Evolutionary conservation across 2,797 vertebrate species (phyloP).

Genomic region (Ataeniobius toweri): DNA sequence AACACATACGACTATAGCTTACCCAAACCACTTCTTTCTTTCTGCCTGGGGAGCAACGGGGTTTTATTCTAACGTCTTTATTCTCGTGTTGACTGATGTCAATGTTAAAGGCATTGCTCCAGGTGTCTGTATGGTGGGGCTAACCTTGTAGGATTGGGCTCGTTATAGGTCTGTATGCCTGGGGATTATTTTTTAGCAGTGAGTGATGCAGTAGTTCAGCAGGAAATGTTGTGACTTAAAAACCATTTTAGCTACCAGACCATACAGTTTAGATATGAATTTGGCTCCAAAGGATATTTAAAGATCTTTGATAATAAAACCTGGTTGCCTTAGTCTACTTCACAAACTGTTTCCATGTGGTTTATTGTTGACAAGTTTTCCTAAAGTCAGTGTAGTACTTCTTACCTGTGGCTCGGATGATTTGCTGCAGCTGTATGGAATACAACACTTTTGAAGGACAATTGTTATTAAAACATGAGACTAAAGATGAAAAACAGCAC

Average conservation of each 20-base stretch:
- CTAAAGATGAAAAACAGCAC: not conserved
- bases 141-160: too few relatives aligned
- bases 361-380: not conserved
- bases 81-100: not conserved
- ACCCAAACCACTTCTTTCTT: not conserved
- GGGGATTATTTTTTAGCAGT: not conserved
- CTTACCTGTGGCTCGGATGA: too few relatives aligned
- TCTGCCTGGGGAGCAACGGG: not conserved
- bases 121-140: too few relatives aligned
- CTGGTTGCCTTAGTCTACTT: not conserved
- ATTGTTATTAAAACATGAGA: not conserved
- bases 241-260: not conserved
- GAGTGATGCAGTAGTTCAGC: not conserved
- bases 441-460: not conserved
- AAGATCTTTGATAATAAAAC: not conserved
- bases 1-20: not conserved
- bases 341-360: not conserved
- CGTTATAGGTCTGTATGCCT: too few relatives aligned
- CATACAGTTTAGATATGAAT: not conserved
- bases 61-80: not conserved
- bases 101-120: too few relatives aligned
- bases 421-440: not conserved
- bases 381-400: not conserved
- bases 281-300: not conserved
- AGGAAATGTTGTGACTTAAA: not conserved